Conservation (phyloP, 2,888 invertebrate species). For the Pollenia labialis region DNA sequence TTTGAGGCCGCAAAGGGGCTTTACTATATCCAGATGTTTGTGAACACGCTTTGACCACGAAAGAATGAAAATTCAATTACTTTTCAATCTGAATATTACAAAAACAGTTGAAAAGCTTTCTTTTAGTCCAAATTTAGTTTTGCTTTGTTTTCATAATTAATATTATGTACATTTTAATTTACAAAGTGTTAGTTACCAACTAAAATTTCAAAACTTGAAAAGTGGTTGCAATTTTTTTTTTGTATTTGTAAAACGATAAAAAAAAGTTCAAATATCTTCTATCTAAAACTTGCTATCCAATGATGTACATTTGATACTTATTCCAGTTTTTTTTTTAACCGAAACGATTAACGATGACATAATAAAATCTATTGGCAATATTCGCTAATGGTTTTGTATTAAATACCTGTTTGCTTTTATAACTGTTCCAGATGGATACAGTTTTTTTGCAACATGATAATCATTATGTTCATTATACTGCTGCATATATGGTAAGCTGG, state of each 20-base stretch:
- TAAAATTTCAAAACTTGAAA: neutral
- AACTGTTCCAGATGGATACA: slow-evolving; percentile 58
- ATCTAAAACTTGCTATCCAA: slow-evolving; percentile 43
- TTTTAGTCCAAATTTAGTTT: no score
- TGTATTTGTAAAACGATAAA: neutral
- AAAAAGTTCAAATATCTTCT: neutral
- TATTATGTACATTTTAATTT: neutral
- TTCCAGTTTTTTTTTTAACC: slow-evolving; percentile 33
- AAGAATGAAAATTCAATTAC: no score
- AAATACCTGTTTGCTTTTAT: slow-evolving; percentile 59
- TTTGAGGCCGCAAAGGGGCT: no score
- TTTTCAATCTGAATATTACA: no score
- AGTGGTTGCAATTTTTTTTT: neutral
- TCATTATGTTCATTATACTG: slow-evolving; percentile 42
- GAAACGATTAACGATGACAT: slow-evolving; percentile 59
- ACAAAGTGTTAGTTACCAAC: neutral
- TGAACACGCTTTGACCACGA: no score
- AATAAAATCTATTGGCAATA: slow-evolving; percentile 44
- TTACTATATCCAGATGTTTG: no score
- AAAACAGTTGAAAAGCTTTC: no score
- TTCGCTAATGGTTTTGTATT: slow-evolving; percentile 44
- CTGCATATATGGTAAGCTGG: neutral
- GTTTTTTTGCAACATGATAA: slow-evolving; percentile 63
- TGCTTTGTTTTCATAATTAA: no score
- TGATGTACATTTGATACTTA: slow-evolving; percentile 23